Conservation (phyloP, 2,113 vertebrate species). For the Girardinichthys multiradiatus region DNA sequence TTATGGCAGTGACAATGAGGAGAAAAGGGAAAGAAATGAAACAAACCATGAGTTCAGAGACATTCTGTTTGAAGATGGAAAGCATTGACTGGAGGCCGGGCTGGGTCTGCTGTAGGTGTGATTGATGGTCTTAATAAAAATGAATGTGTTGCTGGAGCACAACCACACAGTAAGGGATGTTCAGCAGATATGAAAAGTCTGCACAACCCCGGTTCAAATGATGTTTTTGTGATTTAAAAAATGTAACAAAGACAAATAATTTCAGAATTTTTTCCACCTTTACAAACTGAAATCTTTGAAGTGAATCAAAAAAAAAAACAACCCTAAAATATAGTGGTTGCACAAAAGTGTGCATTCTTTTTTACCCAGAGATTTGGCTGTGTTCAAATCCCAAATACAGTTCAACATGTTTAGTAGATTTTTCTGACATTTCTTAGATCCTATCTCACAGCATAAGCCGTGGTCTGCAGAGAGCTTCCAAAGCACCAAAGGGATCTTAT, state of each 20-base stretch:
- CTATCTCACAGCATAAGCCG: no score
- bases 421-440: no score
- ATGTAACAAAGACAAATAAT: background rate
- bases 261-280: background rate
- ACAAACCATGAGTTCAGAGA: slow-evolving; percentile 57
- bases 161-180: slow-evolving; percentile 68
- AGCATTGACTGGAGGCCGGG: slow-evolving; percentile 74
- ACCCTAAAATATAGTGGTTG: background rate
- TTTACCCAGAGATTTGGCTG: no score
- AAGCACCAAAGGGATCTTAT: no score
- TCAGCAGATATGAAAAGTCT: background rate
- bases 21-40: slow-evolving; percentile 55
- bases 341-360: background rate
- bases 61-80: slow-evolving; percentile 70
- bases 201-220: background rate
- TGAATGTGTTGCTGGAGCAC: slow-evolving; percentile 73
- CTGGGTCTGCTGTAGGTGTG: slow-evolving; percentile 67
- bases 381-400: no score
- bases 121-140: slow-evolving; percentile 63
- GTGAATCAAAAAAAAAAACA: no score
- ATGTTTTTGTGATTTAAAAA: background rate
- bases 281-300: background rate
- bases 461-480: no score
- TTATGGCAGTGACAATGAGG: slow-evolving; percentile 68
- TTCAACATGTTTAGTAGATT: no score